Evolutionary conservation across 2,888 invertebrate genomes (phyloP), one percentile per base, ranked within the genome.

Genomic region (Macrophya annulata): DNA sequence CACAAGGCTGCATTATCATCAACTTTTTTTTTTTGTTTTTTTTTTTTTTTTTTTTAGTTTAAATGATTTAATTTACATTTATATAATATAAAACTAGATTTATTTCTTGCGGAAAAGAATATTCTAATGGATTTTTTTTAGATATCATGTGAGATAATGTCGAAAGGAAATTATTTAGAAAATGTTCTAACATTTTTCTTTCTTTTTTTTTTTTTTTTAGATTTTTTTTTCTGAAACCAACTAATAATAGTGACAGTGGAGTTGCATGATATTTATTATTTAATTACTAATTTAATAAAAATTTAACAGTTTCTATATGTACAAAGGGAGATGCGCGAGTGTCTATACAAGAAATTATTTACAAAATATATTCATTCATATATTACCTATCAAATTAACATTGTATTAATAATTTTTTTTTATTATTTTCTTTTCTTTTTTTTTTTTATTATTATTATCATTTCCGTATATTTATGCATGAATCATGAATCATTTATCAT

Each of bases 281-380:
- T 83, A 83, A 83, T 83, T 86, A 89, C 90, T 91, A 91, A 88
- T 90, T 90, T 89, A 90, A 92, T 92, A 92, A 91, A 92, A 92
- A 91, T 92, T 91, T 91, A 90, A 91, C 91, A 90, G 89, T 89
- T 91, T 87, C 89, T 89, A 89, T 92, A 92, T 93, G 84, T 92
- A 93, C 92, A 92, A 89, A 88, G 90, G 89, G 89, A 88, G 81
- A 79, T 85, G 85, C 65, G 51, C 68, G 81, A 68, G 89, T 89
- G 89, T 91, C 89, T 92, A 91, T 91, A 92, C 92, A 91, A 93
- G 93, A 93, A 92, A 91, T 92, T 93, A 93, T 93, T 92, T 93
- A 93, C 93, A 93, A 93, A 93, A 93, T 93, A 93, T 92, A 92
- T 92, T 91, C 89, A 90, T 93, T 90, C 91, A 92, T 92, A 92